Evolutionary conservation across 2,888 invertebrate genomes (phyloP), one percentile per base, ranked within the genome.

Genomic region (Andrena minutula): DNA sequence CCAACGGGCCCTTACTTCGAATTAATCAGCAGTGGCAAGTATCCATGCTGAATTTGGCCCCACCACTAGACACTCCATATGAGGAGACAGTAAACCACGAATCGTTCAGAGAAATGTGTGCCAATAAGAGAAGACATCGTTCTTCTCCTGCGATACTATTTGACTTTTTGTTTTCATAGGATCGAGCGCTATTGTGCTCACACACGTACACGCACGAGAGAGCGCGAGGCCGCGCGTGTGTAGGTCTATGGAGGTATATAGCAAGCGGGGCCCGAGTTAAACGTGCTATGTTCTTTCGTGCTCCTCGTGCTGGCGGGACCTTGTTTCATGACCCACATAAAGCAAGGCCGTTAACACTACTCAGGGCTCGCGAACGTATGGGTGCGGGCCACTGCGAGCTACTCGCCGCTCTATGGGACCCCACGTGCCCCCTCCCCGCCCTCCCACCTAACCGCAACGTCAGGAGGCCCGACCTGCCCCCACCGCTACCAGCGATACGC

Each of bases 281-380:
- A 66, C 85, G 86, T 69, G 66, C 71, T 65, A 76, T 81, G 79
- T 82, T 86, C 88, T 85, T 89, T 88, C 88, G 90, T 88, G 89
- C 89, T 89, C 87, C 89, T 89, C 90, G 90, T 88, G 89, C 90
- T 90, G 89, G 88, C 89, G 91, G 92, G 93, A 93, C 93, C 93
- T 93, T 93, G 93, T 93, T 93, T 93, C 93, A 91, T 93, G 93
- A 93, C 93, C 93, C 90, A 93, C 92, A 93, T 93, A 91, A 90
- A 92, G 93, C 93, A 93, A 93, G 93, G 93, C 93, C 93, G 93
- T 93, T 93, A 92, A 93, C 92, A 93, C 92, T 92, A 90, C 85
- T 83, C 88, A 88, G 89, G 86, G 71, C 61, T 83, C 87, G 85
- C 89, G 84, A 84, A 82, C 88, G 92, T 90, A 90, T 89, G 86